Evolutionary conservation across 1,140 invertebrate genomes (phyloP).

Genomic region (Cherax destructor): DNA sequence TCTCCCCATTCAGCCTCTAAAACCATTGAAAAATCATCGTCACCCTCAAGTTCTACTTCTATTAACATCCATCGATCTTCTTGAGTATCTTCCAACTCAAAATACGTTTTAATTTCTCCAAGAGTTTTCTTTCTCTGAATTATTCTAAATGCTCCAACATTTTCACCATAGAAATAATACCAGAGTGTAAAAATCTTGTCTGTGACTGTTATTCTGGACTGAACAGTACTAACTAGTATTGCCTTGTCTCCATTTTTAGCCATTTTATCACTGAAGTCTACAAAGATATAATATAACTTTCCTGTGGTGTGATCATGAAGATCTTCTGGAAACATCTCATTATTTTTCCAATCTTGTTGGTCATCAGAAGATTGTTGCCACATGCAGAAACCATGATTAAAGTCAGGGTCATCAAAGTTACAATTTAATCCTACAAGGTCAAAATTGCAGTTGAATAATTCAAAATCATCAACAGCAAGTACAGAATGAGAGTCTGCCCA

Average conservation of each 20-base stretch:
- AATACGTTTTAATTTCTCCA: slow-evolving; percentile 7
- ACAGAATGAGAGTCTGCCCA: slow-evolving; percentile 45
- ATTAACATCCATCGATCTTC: slow-evolving; percentile 44
- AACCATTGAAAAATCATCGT: slow-evolving; percentile 55
- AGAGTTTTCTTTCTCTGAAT: slow-evolving; percentile 15
- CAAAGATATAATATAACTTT: slow-evolving; percentile 16
- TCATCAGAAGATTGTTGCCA: slow-evolving; percentile 37
- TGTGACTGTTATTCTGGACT: slow-evolving; percentile 2
- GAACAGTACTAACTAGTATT: slow-evolving; percentile 43
- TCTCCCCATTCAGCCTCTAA: slow-evolving; percentile 36
- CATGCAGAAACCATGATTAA: slow-evolving; percentile 7
- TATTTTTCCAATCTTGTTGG: slow-evolving; percentile 29
- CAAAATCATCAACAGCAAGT: slow-evolving; percentile 54
- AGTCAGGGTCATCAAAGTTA: slow-evolving; percentile 32
- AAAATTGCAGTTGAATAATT: slow-evolving; percentile 55
- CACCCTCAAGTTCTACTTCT: slow-evolving; percentile 6
- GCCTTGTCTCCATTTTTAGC: slow-evolving; percentile 35
- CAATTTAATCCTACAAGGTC: slow-evolving; percentile 10
- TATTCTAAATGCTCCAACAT: slow-evolving; percentile 54
- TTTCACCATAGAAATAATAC: slow-evolving; percentile 64
- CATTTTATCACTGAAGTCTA: slow-evolving; percentile 6
- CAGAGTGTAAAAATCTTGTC: slow-evolving; percentile 44
- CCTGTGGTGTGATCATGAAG: slow-evolving; percentile 38
- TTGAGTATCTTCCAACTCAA: slow-evolving; percentile 39
- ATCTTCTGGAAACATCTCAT: neutral